These are phyloP conservation scores for Rhynchonycteris naso DNA, from an alignment of 2,797 vertebrate genomes.

Conservation along the genomic window DNA sequence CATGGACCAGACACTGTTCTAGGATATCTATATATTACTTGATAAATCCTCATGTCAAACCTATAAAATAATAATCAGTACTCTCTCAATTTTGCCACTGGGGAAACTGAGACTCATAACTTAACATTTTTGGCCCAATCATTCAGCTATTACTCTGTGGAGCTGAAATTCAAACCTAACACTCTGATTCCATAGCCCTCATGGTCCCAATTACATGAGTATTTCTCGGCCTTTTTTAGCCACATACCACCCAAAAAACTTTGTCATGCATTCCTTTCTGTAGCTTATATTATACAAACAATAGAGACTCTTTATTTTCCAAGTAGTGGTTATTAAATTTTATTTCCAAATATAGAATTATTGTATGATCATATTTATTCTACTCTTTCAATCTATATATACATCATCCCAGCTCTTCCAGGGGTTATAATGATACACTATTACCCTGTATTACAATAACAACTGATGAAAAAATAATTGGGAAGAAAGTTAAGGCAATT, in stretches of 20 bases:
- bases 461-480: not conserved
- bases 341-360: not conserved
- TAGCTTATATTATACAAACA: constrained; percentile 16
- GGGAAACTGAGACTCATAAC: not conserved
- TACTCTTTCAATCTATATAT: not conserved
- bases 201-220: accelerated
- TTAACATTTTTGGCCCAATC: not conserved
- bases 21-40: not conserved
- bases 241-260: not conserved
- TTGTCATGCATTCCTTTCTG: not conserved
- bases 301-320: not conserved
- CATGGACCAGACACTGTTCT: not conserved
- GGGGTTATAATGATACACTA: not conserved
- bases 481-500: not conserved
- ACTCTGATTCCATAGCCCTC: not conserved
- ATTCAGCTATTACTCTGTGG: not conserved
- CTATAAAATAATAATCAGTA: not conserved
- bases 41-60: not conserved
- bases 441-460: not conserved
- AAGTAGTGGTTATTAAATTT: not conserved
- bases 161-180: not conserved
- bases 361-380: not conserved
- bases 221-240: not conserved
- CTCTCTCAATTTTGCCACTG: not conserved
- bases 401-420: not conserved